Percentiles rank a stretch among this genome's conserved stretches.
phyloP scores from a whole-genome alignment of 2,113 vertebrate species.

The Gnathonemus longibarbis region DNA sequence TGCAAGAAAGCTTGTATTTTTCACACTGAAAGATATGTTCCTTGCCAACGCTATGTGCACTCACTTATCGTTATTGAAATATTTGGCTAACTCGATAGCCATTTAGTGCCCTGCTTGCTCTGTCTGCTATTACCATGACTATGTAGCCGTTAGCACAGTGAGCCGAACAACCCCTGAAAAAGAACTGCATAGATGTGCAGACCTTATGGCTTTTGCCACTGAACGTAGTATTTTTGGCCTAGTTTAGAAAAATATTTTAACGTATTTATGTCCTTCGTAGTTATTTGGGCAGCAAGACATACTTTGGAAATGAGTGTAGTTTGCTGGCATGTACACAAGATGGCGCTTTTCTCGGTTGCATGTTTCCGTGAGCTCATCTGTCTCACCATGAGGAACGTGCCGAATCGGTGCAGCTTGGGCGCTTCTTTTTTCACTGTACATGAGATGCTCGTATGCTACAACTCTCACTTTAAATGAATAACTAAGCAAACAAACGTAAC shows the following conservation, averaged over 20 bases:
- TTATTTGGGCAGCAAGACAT: neutral
- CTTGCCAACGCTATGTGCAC: neutral
- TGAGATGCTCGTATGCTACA: neutral
- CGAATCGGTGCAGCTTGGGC: neutral
- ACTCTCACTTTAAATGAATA: neutral
- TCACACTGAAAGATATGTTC: neutral
- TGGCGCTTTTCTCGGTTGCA: neutral
- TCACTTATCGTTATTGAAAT: neutral
- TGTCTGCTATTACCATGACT: neutral
- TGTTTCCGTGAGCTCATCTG: neutral
- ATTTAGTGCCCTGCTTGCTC: neutral
- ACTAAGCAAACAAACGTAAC: neutral
- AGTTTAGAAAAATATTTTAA: neutral
- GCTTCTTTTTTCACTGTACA: neutral
- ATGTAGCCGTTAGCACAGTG: neutral
- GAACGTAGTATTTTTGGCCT: neutral
- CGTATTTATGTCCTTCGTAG: neutral
- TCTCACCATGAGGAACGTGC: slow-evolving; percentile 15
- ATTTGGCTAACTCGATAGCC: neutral
- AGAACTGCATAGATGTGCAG: neutral
- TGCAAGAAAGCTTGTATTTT: neutral
- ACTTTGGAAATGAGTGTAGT: neutral
- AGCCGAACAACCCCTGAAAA: neutral
- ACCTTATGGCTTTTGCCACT: neutral
- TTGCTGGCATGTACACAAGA: neutral